phyloP scores from a whole-genome alignment of 1,140 invertebrate genomes.

The Steinernema khuongi region DNA sequence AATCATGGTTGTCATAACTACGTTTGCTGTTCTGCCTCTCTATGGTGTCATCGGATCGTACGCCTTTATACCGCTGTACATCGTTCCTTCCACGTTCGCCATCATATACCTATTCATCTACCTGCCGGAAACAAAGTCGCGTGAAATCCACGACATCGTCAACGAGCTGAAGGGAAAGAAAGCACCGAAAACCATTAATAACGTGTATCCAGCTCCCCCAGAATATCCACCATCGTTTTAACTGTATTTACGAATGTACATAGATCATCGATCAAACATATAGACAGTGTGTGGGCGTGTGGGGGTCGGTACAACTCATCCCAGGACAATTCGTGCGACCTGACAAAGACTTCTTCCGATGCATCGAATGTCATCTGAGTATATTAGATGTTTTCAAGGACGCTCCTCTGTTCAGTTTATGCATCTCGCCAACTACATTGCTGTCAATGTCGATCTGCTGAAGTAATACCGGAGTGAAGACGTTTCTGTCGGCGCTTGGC shows the following conservation, averaged over 20 bases:
- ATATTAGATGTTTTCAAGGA: no score
- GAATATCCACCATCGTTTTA: no score
- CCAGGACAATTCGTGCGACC: no score
- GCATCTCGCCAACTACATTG: conserved; percentile 76
- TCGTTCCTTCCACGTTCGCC: conserved; percentile 31
- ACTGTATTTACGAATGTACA: no score
- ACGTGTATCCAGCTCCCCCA: no score
- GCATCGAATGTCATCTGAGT: no score
- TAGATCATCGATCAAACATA: no score
- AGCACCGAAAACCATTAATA: no score
- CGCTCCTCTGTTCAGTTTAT: no score
- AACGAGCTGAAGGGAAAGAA: conserved; percentile 34
- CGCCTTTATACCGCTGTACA: conserved; percentile 41
- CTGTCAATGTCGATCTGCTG: conserved; percentile 66
- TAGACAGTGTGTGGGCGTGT: no score
- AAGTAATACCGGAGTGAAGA: conserved; percentile 83
- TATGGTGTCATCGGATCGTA: conserved; percentile 36
- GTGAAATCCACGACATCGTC: conserved; percentile 54
- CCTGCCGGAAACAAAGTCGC: conserved; percentile 43
- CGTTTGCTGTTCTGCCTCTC: conserved; percentile 42
- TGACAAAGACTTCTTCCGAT: no score
- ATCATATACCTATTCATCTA: conserved; percentile 33
- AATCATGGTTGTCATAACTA: conserved; percentile 39
- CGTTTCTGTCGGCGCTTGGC: conserved; percentile 85
- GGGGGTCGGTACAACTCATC: no score